Evolutionary conservation across 2,113 vertebrate genomes (phyloP).

Genomic region (Phoenicopterus ruber): DNA sequence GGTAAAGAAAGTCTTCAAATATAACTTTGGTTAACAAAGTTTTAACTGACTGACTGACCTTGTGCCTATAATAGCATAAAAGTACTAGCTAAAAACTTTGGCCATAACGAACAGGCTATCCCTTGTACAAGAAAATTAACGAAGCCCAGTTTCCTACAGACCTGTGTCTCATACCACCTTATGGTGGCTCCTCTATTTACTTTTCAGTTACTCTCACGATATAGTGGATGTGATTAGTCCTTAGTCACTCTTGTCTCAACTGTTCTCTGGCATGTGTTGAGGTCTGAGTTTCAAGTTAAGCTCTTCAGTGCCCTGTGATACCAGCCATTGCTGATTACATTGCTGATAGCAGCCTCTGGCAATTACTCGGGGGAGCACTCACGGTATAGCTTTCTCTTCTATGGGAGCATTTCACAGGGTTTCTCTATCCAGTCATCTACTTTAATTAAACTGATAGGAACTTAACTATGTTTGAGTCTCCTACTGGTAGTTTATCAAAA

Average conservation of each 20-base stretch:
- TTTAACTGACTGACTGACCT: neutral
- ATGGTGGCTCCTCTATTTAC: neutral
- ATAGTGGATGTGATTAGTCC: neutral
- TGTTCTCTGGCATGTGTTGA: neutral
- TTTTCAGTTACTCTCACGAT: neutral
- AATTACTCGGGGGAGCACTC: neutral
- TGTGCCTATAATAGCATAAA: neutral
- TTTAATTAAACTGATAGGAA: conserved; percentile 45
- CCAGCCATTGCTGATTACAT: neutral
- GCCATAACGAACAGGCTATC: neutral
- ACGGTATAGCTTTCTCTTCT: neutral
- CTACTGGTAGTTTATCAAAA: neutral
- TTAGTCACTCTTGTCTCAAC: neutral
- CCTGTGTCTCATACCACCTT: neutral
- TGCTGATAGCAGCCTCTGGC: neutral
- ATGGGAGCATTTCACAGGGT: neutral
- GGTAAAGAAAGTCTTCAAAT: neutral
- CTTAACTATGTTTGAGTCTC: neutral
- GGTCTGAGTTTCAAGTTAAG: neutral
- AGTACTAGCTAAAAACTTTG: neutral
- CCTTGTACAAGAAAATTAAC: neutral
- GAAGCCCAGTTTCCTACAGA: neutral
- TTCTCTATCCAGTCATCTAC: neutral
- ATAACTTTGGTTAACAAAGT: neutral
- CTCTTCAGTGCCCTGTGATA: neutral